A percentile compares a stretch with the other conserved stretches of the same genome.
These are phyloP conservation scores for Lepisosteus osseus DNA, from an alignment of 2,113 vertebrate genomes.

Conservation along the genomic window DNA sequence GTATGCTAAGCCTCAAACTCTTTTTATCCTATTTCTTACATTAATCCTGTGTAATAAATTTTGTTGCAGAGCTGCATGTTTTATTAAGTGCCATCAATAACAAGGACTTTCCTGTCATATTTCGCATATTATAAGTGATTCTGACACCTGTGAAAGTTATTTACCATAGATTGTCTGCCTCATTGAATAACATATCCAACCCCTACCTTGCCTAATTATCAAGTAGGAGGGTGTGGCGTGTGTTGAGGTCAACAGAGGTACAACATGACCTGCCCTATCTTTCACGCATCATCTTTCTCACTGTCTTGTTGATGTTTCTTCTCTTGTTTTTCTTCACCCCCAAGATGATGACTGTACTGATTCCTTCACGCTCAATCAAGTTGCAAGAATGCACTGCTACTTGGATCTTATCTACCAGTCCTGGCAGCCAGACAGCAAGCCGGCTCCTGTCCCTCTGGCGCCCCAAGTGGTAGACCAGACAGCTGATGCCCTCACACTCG, in stretches of 20 bases:
- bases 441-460: slow-evolving; percentile 79
- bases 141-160: no score
- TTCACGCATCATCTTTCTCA: neutral
- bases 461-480: slow-evolving; percentile 86
- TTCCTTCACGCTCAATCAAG: slow-evolving; percentile 96
- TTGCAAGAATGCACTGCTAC: slow-evolving; percentile 98
- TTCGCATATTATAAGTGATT: no score
- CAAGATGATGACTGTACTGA: slow-evolving; percentile 93
- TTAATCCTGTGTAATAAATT: no score
- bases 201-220: no score
- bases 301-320: slow-evolving; percentile 5
- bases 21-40: no score
- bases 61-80: no score
- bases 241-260: no score
- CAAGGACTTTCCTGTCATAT: no score
- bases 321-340: slow-evolving; percentile 26
- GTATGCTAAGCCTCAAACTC: no score
- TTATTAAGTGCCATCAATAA: no score
- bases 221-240: neutral
- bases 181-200: no score
- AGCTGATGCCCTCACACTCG: slow-evolving; percentile 72
- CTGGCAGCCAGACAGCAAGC: slow-evolving; percentile 84
- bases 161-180: no score
- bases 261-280: neutral
- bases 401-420: slow-evolving; percentile 92